Base-by-base conservation (phyloP, 2,797 vertebrate genomes). In the Rousettus madagascariensis region DNA sequence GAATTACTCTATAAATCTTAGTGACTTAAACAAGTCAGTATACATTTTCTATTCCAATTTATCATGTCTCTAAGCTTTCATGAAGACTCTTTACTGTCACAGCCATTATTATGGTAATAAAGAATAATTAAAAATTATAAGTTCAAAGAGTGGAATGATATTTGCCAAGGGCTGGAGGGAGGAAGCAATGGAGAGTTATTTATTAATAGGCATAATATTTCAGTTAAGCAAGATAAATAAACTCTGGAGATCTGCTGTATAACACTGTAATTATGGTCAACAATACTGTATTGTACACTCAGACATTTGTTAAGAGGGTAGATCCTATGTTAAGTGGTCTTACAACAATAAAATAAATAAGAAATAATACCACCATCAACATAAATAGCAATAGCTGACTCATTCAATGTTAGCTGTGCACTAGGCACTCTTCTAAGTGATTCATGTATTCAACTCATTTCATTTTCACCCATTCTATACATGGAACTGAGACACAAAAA, bases 11-110 rank as follows among this genome's bases (percentile, higher is more conserved):
- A 6, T 90, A 90, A 83, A 79, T 86, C 51, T 78, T 86, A 74
- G 19, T 82, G 24, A 63, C 30, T 57, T 94, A 74, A 93, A 83
- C n/a, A 95, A 86, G 84, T 75, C 57, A 93, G 7, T 74, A 49
- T 59, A 59, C 11, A 61, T 79, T 85, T 88, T 55, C 68, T 30
- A 4, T n/a, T 75, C 4, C 41, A 84, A 41, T 86, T 94, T 79
- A 41, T 69, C 28, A 69, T 11, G 15, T 43, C 7, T 77, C 36
- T 55, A 89, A 86, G 7, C 8, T n/a, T 71, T 72, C 43, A 65
- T 11, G 10, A 84, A 92, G 46, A 61, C 16, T 77, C 10, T 17
- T 10, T 63, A n/a, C 7, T 36, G 2, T 53, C 13, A 80, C 10
- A 33, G 2, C 83, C 61, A 82, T 71, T 63, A 74, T 5, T 87